Base-by-base conservation (phyloP, 2,888 invertebrate species). In the Scaptodrosophila latifasciaeformis region DNA sequence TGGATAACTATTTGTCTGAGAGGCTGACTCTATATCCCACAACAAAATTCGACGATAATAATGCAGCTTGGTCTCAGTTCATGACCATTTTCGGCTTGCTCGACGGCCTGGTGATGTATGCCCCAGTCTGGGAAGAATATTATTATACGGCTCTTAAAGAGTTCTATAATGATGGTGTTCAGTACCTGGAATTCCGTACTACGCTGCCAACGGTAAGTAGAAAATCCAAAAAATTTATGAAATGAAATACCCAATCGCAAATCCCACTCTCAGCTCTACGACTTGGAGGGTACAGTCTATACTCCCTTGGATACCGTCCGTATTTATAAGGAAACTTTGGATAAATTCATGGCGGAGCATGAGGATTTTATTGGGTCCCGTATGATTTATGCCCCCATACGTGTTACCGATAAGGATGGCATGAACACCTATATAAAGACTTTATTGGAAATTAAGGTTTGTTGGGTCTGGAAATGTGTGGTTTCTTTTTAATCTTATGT, bases 101-200 rank as follows among this genome's bases (percentile, higher is more conserved):
- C 0, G 71, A 72, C 0, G 88, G 89, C 0, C 67, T 93, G 59
- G 54, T 92, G 2, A 86, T 88, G 0, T 92, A 90, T 70, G 89
- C 88, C 39, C 91, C 92, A 0, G 88, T 91, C 3, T 91, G 90
- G 88, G 89, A 89, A 45, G 89, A 90, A 49, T 91, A 92, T 71
- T 90, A 91, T 66, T 90, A 91, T 62, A 90, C 90, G 56, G 90
- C 89, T 0, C 83, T 93, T 1, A 84, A 87, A 57, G 89, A 90
- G 58, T 89, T 91, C 48, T 88, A 88, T 68, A 88, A 89, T 3
- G 92, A 93, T 71, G 92, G 92, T 51, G 88, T 93, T 0, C 89
- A 91, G 84, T 93, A 93, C 62, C 75, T 92, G 15, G 93, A 93
- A 84, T 85, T 93, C 1, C 87, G 93, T 45, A 88, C 90, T n/a